Conservation (phyloP, 2,888 invertebrate genomes). For the Lasioglossum lativentre region DNA sequence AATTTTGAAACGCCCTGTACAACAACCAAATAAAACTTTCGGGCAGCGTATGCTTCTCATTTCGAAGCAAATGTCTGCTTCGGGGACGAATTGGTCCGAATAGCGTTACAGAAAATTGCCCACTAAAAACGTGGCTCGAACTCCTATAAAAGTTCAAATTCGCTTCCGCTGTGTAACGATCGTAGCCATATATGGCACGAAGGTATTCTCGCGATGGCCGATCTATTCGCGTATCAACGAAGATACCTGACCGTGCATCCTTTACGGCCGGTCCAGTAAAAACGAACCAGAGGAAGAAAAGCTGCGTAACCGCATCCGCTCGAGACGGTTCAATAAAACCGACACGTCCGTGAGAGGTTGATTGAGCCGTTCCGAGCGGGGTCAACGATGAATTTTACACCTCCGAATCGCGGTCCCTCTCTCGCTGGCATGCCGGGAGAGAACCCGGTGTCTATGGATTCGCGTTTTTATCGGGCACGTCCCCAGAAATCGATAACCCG, state of each 20-base stretch:
- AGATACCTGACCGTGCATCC: background rate
- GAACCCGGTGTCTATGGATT: conserved; percentile 5
- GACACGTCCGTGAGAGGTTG: conserved; percentile 8
- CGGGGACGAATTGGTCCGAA: background rate
- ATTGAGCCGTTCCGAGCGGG: conserved; percentile 3
- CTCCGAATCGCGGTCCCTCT: background rate
- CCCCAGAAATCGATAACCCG: conserved; percentile 34
- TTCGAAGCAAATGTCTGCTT: too few species aligned
- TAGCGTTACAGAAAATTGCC: background rate
- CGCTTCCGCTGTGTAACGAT: background rate
- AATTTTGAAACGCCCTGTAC: too few species aligned
- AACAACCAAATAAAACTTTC: background rate
- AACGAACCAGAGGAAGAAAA: conserved; percentile 4
- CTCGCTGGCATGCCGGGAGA: background rate
- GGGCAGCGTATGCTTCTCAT: background rate
- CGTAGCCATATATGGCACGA: too few species aligned
- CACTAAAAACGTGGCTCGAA: background rate
- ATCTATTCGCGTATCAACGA: background rate
- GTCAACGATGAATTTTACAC: conserved; percentile 53
- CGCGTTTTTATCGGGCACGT: conserved; percentile 17
- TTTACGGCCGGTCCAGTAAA: conserved; percentile 25
- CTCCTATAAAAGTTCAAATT: background rate
- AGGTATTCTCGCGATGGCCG: background rate
- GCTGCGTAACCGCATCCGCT: conserved; percentile 17
- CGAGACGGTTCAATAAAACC: conserved; percentile 26